Base-by-base conservation (phyloP, 2,888 invertebrate species). In the Torymus aiolomorphi region DNA sequence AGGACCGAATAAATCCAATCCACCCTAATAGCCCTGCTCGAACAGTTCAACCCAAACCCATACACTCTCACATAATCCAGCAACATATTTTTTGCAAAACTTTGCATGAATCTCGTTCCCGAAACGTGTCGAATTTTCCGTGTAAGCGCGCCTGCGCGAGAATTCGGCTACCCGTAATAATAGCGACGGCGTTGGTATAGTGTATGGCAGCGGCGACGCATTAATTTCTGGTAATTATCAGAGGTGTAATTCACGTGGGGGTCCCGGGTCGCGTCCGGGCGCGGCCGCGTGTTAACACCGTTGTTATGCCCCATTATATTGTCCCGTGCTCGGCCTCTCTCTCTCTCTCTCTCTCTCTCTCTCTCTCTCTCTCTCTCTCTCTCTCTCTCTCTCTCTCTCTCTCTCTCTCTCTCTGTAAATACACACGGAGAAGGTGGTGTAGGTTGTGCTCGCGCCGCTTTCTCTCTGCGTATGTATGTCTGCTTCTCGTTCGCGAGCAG, bases 231-330 rank as follows among this genome's bases (percentile, higher is more conserved):
- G 89, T 89, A 89, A 89, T 89, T 89, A 89, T 89, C 89, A 88
- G 88, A 88, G 87, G 87, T 87, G 88, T 89, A 88, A 88, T 88
- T 89, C 87, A 89, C 84, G 82, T 85, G 83, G 84, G 86, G 88
- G 88, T 88, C 87, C 85, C 84, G 87, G 88, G 88, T 88, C 87
- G 86, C 84, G 86, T 88, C 88, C 88, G 87, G 87, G 88, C 24
- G 57, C 10, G 86, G 85, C 87, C 86, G 85, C 88, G 88, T 89
- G 89, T 90, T 90, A 90, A 90, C 89, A 88, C 89, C 88, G 88
- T 88, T 89, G 90, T 90, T 90, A 90, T 88, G 89, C 88, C 88
- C 88, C 89, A 89, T 89, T 90, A 90, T 89, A 88, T 88, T 85
- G 88, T 88, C 86, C 88, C 87, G 85, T 85, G 42, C 49, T 18